A percentile compares a stretch with the other conserved stretches of the same genome.
These are phyloP conservation scores for Ochotona princeps DNA, from an alignment of 2,113 vertebrate species.

Conservation along the genomic window DNA sequence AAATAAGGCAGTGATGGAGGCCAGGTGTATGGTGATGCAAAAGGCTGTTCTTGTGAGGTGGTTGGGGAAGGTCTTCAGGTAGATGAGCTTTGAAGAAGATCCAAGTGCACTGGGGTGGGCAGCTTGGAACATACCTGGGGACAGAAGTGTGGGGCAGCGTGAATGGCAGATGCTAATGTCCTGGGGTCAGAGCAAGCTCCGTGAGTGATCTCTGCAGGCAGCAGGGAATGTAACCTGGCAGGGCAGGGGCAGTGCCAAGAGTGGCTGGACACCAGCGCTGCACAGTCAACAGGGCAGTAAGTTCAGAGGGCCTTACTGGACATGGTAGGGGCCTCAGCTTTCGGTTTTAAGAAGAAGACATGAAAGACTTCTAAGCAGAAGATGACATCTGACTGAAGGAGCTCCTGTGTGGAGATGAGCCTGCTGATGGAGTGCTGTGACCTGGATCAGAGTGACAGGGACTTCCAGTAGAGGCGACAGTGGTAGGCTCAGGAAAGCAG, in stretches of 20 bases:
- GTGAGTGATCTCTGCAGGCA: background rate
- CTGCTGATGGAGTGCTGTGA: background rate
- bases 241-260: background rate
- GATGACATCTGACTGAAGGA: too few relatives aligned
- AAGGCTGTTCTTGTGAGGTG: rapidly evolving
- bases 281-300: rapidly evolving
- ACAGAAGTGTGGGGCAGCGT: background rate
- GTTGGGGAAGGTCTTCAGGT: background rate
- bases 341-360: background rate
- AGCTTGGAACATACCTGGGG: background rate
- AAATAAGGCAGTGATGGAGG: background rate
- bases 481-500: background rate
- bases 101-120: background rate
- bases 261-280: rapidly evolving
- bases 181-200: background rate
- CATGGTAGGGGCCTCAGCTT: background rate
- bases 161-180: background rate
- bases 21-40: rapidly evolving
- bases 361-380: background rate
- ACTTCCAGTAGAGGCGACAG: background rate
- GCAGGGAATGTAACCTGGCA: background rate
- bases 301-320: background rate
- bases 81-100: background rate
- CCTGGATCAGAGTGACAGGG: background rate
- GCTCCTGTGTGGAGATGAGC: rapidly evolving